Conservation (phyloP, 2,797 vertebrate genomes). For the Tokudaia tokunoshimensis region DNA sequence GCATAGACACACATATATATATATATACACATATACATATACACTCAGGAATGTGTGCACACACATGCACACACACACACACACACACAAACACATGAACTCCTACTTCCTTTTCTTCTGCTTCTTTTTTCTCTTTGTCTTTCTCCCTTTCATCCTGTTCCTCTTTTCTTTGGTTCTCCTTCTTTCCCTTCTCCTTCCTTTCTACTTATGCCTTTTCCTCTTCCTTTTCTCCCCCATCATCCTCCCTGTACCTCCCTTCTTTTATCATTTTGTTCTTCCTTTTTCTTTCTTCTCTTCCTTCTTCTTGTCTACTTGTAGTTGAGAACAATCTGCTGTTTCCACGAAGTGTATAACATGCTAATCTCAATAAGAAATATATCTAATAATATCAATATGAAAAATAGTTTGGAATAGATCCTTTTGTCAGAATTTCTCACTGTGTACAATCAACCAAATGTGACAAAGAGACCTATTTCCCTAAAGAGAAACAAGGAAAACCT, state of each 20-base stretch:
- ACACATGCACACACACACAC: not conserved
- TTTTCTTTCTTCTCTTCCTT: not conserved
- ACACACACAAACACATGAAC: not conserved
- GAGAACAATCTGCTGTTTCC: not conserved
- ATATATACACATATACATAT: not conserved
- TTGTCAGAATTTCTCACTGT: not conserved
- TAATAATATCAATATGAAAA: not conserved
- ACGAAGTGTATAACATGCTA: not conserved
- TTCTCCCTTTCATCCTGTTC: too few relatives aligned
- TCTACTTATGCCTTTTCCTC: too few relatives aligned
- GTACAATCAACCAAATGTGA: not conserved
- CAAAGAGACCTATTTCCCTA: not conserved
- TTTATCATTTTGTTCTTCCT: too few relatives aligned
- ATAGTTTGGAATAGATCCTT: not conserved
- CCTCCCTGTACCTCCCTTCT: accelerated
- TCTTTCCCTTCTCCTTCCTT: too few relatives aligned
- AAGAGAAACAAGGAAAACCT: not conserved
- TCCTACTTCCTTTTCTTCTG: not conserved
- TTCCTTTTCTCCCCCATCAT: not conserved
- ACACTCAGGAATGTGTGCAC: too few relatives aligned
- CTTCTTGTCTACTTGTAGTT: not conserved
- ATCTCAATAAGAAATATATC: not conserved
- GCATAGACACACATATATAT: not conserved
- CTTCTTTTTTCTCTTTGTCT: not conserved
- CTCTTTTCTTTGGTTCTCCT: too few relatives aligned